Conservation (phyloP, 2,888 invertebrate species). For the Lasioglossum figueresi region DNA sequence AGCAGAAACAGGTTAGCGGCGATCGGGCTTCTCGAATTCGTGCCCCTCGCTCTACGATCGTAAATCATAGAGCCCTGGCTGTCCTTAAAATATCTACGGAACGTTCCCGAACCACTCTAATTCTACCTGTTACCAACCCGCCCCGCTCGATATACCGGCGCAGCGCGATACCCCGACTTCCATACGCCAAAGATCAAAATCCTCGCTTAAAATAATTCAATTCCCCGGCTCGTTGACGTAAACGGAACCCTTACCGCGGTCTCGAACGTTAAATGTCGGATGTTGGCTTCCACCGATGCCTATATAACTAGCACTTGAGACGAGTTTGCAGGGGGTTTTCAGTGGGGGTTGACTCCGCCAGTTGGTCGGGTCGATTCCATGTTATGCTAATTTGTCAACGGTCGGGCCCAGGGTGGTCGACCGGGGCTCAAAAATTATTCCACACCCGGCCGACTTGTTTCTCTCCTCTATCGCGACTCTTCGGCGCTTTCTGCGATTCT, state of each 20-base stretch:
- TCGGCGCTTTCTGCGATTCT: not conserved
- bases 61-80: not conserved
- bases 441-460: conserved; percentile 45
- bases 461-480: conserved; percentile 10
- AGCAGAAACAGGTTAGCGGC: not conserved
- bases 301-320: conserved; percentile 81
- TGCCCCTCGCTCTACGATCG: not conserved
- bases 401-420: conserved; percentile 76
- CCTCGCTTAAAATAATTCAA: conserved; percentile 47
- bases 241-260: conserved; percentile 54
- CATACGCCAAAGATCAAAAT: conserved; percentile 37
- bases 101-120: not conserved
- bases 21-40: not conserved
- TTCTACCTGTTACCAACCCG: not conserved
- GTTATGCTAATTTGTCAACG: conserved; percentile 84
- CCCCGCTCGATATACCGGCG: not conserved
- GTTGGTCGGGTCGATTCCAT: conserved; percentile 80
- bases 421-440: conserved; percentile 76
- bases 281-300: conserved; percentile 78
- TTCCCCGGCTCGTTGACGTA: conserved; percentile 36
- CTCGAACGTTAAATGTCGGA: conserved; percentile 72
- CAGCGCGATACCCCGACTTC: not conserved
- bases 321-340: conserved; percentile 76
- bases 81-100: not conserved
- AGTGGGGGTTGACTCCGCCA: conserved; percentile 78